Conservation (phyloP, 2,888 invertebrate species). For the Colostygia pectinataria region DNA sequence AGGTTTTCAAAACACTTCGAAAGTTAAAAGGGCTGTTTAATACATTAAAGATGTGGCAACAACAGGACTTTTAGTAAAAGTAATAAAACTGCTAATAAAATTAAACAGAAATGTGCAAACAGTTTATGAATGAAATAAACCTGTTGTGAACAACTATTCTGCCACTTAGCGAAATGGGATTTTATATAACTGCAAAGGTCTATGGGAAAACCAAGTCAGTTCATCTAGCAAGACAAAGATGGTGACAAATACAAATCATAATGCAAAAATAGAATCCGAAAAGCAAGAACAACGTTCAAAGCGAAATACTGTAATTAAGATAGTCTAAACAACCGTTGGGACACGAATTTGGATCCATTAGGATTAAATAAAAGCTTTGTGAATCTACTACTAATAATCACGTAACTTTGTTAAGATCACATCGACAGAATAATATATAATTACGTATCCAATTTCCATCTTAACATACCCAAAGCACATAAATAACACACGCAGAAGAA, state of each 20-base stretch:
- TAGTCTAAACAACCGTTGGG: conserved; percentile 43
- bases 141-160: no score
- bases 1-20: not conserved
- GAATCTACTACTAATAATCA: not conserved
- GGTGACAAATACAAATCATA: conserved; percentile 19
- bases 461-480: no score
- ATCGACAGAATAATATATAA: no score
- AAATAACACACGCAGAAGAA: no score
- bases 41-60: no score
- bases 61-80: no score
- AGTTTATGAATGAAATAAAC: no score
- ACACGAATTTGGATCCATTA: conserved; percentile 39
- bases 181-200: not conserved
- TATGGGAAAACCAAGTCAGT: not conserved
- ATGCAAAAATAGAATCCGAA: conserved; percentile 25
- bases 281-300: conserved; percentile 35
- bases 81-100: no score
- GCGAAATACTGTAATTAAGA: conserved; percentile 48
- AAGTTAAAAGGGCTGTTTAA: conserved; percentile 2
- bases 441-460: no score
- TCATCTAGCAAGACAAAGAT: conserved; percentile 3
- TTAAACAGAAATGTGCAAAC: no score
- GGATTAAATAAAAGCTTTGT: conserved; percentile 9
- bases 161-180: not conserved
- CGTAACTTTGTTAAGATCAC: not conserved